Base-by-base conservation (phyloP, 2,797 vertebrate genomes). In the Acipenser transmontanus region DNA sequence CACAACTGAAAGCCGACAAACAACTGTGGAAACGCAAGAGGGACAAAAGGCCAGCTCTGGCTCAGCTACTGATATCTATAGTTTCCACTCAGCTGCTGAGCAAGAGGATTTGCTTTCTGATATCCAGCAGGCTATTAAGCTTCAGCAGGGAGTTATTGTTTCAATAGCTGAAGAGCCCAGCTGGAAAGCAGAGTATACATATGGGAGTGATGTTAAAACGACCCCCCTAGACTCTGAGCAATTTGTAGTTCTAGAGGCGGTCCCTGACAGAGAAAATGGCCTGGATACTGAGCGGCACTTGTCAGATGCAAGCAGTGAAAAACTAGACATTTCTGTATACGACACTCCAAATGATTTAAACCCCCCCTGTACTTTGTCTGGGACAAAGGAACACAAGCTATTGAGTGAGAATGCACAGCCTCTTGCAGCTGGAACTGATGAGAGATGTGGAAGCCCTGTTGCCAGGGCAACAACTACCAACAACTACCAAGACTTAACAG, bases 21-120 rank as follows among this genome's bases (percentile, higher is more conserved):
- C 84, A 63, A 74, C 79, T 10, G 69, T 14, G 9, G 87, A 91
- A 78, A 81, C 84, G 5, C 88, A 88, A 72, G 83, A 82, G 71
- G 91, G 86, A 81, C 88, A 87, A 74, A 91, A 89, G 79, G 91
- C 86, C 67, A 98, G 96, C 77, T 98, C 96, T 0, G 95, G 95
- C 49, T 99, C 96, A 0, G 97, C 98, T 78, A 97, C 94, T 0
- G 97, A 99, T 68, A 94, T 98, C 77, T 98, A 98, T 81, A 99
- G 97, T 87, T 98, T 97, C 75, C 97, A 98, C 82, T 99, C 96
- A 6, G 95, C 96, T 0, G 84, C 95, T 0, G 96, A 98, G 79
- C 94, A 98, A 47, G 96, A 99, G 78, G 96, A 99, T 82, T 77
- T 99, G 81, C 95, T 99, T 2, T 95, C 94, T 1, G 96, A 99